Evolutionary conservation across 2,888 invertebrate species (phyloP), one percentile per base, ranked within the genome.

Genomic region (Acleris holmiana): DNA sequence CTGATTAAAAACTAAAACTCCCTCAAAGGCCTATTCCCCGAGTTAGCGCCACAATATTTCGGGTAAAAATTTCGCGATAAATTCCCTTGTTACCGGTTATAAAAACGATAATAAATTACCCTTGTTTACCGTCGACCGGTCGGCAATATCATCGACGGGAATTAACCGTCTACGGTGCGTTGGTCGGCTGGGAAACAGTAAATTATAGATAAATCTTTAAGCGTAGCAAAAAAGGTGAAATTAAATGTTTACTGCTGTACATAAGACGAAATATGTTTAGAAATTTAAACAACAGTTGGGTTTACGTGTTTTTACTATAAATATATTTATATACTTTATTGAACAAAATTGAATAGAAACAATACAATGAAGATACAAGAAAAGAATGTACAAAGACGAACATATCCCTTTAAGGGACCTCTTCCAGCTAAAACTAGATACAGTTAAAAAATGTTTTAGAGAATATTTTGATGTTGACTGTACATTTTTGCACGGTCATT

Each of bases 101-200:
- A 58, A 64, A 64, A 64, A 64, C 53, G 58, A 58, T 63, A 51
- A 50, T 64, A 64, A 64, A 64, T 64, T 58, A 64, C 53, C 53
- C 51, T 54, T 64, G 64, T 64, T 58, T 64, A 57, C 63, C 57
- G 51, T 57, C 57, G 41, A 58, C 64, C 23, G 57, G 47, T 23
- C 63, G 51, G 63, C 57, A 62, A 62, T 56, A 63, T 64, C 53
- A 64, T 59, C 64, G 64, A 54, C 40, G 61, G 10, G 64, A 58
- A 58, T 64, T 53, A 64, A 51, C 46, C 60, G 53, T 47, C 29
- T 19, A 35, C 51, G 29, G 17, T n/a, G 41, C 55, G 49, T 40
- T 48, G 40, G 47, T 21, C 19, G 29, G 17, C 51, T 21, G 35
- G 15, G 51, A 25, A 54, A 48, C 64, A 53, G 58, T 64, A 63